Conservation (phyloP, 2,113 vertebrate genomes). For the Mormoops blainvillei region DNA sequence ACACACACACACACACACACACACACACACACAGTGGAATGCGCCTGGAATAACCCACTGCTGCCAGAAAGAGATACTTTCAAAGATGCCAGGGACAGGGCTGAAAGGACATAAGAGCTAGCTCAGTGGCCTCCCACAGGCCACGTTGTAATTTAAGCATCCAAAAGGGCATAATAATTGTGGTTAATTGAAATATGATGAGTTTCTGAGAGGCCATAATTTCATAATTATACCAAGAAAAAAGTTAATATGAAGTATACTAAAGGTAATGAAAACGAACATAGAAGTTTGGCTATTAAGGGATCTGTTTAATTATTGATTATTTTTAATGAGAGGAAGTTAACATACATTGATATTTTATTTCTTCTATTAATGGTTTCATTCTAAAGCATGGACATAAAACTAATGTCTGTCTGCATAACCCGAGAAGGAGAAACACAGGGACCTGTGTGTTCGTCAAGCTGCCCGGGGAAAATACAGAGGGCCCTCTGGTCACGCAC, state of each 20-base stretch:
- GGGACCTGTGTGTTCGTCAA: not conserved
- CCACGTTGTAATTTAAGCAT: not conserved
- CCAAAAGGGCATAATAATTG: not conserved
- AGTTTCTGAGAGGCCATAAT: constrained; percentile 23
- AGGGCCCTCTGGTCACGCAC: not conserved
- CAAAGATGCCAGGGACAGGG: not conserved
- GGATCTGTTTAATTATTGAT: constrained; percentile 17
- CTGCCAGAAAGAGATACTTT: not conserved
- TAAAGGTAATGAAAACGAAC: not conserved
- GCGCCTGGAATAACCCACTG: not conserved
- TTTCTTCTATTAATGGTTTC: constrained; percentile 28
- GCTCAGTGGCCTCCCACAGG: not conserved
- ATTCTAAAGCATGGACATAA: not conserved
- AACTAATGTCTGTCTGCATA: not conserved
- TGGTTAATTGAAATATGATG: constrained; percentile 24
- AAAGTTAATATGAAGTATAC: not conserved
- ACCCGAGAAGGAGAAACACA: not conserved
- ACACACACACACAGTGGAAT: not conserved
- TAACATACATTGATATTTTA: constrained; percentile 23
- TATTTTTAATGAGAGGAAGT: constrained; percentile 34
- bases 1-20: not conserved
- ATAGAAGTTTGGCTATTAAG: not conserved
- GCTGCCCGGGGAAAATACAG: not conserved
- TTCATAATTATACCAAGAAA: constrained; percentile 12
- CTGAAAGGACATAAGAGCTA: not conserved